Conservation (phyloP, 1,140 invertebrate genomes). For the Sitophilus oryzae region DNA sequence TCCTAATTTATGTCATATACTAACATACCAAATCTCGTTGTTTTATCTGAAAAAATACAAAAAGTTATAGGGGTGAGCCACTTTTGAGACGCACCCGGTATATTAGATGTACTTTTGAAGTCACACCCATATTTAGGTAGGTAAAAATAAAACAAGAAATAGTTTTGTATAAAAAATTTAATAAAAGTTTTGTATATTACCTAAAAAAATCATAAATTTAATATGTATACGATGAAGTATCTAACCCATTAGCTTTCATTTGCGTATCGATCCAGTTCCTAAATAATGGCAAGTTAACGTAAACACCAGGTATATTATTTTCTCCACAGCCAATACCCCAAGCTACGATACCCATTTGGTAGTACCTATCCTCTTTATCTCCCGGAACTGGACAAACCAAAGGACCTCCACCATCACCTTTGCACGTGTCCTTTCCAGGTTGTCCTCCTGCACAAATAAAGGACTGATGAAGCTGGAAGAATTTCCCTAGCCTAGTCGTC, state of each 20-base stretch:
- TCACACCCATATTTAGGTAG: too few species aligned
- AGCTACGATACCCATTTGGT: slow-evolving; percentile 49
- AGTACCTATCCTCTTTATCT: slow-evolving; percentile 37
- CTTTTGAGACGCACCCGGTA: too few species aligned
- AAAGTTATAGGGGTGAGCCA: too few species aligned
- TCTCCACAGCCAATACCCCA: slow-evolving; percentile 51
- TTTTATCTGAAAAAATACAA: too few species aligned
- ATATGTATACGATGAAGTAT: slow-evolving; percentile 27
- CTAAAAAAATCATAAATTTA: slow-evolving; percentile 14
- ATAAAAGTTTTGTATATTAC: neutral
- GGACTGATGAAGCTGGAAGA: slow-evolving; percentile 59
- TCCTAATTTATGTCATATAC: too few species aligned
- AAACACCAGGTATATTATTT: slow-evolving; percentile 49
- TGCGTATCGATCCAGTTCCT: slow-evolving; percentile 39
- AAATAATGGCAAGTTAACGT: slow-evolving; percentile 37
- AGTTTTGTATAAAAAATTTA: slow-evolving; percentile 2
- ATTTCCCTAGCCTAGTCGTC: slow-evolving; percentile 53
- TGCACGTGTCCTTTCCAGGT: slow-evolving; percentile 59
- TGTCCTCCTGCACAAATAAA: slow-evolving; percentile 74
- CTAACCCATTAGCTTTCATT: slow-evolving; percentile 25
- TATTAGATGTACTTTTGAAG: too few species aligned
- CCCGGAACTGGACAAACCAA: slow-evolving; percentile 48
- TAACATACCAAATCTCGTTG: too few species aligned
- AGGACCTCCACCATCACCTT: slow-evolving; percentile 54
- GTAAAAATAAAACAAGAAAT: neutral